phyloP scores from a whole-genome alignment of 2,888 invertebrate species.

The Orthosia gracilis region DNA sequence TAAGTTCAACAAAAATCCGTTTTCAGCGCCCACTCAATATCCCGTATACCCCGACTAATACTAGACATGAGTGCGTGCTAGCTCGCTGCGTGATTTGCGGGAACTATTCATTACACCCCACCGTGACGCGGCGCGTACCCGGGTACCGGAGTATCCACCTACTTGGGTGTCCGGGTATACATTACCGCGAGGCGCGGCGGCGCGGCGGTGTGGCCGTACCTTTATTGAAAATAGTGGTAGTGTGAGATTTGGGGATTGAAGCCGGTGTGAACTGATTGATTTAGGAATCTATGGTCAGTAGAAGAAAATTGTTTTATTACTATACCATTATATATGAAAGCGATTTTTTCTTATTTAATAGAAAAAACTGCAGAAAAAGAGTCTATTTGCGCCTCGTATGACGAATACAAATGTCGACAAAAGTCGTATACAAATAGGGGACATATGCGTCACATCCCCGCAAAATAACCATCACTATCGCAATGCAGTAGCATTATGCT shows the following conservation, averaged over 20 bases:
- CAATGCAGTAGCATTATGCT: no score
- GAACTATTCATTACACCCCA: constrained; percentile 65
- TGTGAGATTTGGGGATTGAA: constrained; percentile 10
- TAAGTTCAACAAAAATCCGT: neutral
- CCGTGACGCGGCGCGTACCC: constrained; percentile 56
- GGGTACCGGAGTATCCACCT: constrained; percentile 45
- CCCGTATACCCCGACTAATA: constrained; percentile 16
- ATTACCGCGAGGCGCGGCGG: constrained; percentile 50
- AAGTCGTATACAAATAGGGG: no score
- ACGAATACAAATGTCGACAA: no score
- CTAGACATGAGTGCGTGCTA: constrained; percentile 32
- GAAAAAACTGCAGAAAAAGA: no score
- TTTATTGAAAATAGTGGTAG: constrained; percentile 47
- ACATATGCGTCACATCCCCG: no score
- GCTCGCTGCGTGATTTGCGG: constrained; percentile 59
- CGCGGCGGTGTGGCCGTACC: constrained; percentile 20
- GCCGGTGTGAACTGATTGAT: constrained; percentile 36
- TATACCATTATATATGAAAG: no score
- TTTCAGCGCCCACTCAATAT: neutral
- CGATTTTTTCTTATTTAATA: no score
- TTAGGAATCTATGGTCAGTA: constrained; percentile 15
- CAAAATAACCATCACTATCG: no score
- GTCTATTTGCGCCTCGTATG: no score
- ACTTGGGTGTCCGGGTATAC: constrained; percentile 20
- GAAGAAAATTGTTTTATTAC: no score